A percentile compares a stretch with the other conserved stretches of the same genome.
Conservation (phyloP, 2,113 vertebrate species). For the Arizona elegans region DNA sequence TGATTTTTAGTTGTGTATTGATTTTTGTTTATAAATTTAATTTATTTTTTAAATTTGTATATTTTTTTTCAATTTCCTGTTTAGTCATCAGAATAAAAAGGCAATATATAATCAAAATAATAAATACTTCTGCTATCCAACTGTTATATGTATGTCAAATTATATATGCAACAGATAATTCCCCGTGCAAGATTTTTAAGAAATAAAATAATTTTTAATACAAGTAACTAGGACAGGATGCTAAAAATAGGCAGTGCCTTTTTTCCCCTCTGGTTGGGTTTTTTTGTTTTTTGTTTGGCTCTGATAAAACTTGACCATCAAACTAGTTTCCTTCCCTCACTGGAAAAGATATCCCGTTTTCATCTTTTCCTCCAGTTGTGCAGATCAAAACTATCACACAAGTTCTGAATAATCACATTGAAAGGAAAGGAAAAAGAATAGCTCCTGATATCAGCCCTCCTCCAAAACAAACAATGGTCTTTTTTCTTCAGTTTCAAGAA, state of each 20-base stretch:
- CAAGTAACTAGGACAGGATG: not conserved
- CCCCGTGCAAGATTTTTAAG: not conserved
- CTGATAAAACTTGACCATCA: not conserved
- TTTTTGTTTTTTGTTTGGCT: not conserved
- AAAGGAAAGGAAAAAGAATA: not conserved
- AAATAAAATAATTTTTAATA: not conserved
- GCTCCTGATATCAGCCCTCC: not conserved
- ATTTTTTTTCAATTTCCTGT: not conserved
- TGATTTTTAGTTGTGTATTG: not conserved
- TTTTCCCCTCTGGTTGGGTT: not conserved
- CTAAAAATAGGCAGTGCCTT: not conserved
- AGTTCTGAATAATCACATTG: not conserved
- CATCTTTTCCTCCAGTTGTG: not conserved
- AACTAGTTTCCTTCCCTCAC: not conserved
- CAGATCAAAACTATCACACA: not conserved
- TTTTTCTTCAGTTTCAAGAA: not conserved
- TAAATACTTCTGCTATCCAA: not conserved
- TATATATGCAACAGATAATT: not conserved
- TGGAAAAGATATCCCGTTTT: not conserved
- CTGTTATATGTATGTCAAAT: not conserved
- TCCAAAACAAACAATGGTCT: not conserved
- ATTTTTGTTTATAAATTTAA: not conserved
- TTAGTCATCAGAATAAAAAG: not conserved
- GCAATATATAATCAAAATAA: not conserved
- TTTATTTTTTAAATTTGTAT: not conserved